Conservation (phyloP, 2,797 vertebrate species). For the Takifugu rubripes region DNA sequence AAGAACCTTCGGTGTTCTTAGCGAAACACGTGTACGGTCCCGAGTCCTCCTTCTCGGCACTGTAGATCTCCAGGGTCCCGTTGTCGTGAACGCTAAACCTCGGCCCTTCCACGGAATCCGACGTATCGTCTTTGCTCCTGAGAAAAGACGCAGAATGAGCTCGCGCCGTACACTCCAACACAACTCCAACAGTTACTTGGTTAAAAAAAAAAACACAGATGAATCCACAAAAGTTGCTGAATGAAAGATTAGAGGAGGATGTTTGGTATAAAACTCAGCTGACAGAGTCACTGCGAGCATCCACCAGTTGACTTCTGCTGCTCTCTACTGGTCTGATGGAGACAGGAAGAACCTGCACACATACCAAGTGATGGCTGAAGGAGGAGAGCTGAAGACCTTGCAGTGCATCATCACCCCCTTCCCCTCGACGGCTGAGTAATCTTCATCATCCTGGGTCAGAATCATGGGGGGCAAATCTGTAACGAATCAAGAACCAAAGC, state of each 20-base stretch:
- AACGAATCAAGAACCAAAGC: slow-evolving; percentile 8
- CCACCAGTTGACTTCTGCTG: slow-evolving; percentile 58
- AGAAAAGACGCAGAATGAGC: slow-evolving; percentile 12
- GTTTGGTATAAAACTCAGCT: not conserved
- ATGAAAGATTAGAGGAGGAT: slow-evolving; percentile 3
- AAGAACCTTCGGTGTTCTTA: slow-evolving; percentile 82
- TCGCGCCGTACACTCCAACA: not conserved
- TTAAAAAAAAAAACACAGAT: slow-evolving; percentile 1
- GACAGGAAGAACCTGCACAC: slow-evolving; percentile 3
- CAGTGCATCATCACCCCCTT: slow-evolving; percentile 82
- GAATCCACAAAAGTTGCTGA: slow-evolving; percentile 6
- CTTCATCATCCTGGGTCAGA: slow-evolving; percentile 80
- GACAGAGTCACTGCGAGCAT: not conserved
- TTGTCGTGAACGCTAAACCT: slow-evolving; percentile 76
- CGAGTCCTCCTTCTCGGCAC: slow-evolving; percentile 73
- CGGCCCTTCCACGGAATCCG: slow-evolving; percentile 67
- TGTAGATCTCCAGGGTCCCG: slow-evolving; percentile 84
- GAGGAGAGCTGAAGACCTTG: slow-evolving; percentile 87
- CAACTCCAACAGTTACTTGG: slow-evolving; percentile 5
- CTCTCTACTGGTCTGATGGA: slow-evolving; percentile 63
- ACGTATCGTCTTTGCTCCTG: slow-evolving; percentile 85
- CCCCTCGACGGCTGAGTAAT: slow-evolving; percentile 82
- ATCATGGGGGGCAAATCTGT: slow-evolving; percentile 88
- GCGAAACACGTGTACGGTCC: slow-evolving; percentile 88
- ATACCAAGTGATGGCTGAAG: slow-evolving; percentile 84